Evolutionary conservation across 2,797 vertebrate species (phyloP).

Genomic region (Vipera ursinii): DNA sequence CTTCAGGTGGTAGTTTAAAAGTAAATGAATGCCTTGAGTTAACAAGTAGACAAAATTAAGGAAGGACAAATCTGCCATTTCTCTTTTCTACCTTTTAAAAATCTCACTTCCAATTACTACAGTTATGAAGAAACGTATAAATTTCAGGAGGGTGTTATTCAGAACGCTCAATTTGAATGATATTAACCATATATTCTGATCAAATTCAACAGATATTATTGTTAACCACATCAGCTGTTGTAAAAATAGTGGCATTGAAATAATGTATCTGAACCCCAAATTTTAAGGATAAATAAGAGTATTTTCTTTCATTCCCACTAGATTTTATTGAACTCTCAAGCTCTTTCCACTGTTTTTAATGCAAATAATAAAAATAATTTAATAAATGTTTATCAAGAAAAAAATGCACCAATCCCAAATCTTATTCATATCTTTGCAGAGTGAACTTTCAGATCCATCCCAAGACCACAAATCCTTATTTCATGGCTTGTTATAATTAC

Average conservation of each 20-base stretch:
- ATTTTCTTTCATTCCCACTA: background rate
- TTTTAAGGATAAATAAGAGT: background rate
- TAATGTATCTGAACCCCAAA: background rate
- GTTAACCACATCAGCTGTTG: background rate
- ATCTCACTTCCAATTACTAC: background rate
- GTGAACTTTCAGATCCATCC: background rate
- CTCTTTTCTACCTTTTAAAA: background rate
- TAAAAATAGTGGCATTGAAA: background rate
- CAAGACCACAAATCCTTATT: background rate
- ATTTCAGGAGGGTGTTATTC: background rate
- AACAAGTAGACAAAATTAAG: background rate
- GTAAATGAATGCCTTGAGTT: background rate
- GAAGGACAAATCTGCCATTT: background rate
- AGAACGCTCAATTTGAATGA: background rate
- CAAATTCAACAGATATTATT: background rate
- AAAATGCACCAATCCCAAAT: background rate
- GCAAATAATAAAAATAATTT: background rate
- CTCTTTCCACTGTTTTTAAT: background rate
- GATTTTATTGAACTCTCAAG: background rate
- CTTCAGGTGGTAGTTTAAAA: background rate
- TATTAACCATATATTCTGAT: background rate
- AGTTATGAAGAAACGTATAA: background rate
- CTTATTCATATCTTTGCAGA: background rate
- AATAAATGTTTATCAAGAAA: background rate
- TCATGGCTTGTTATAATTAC: too few relatives aligned